Conservation (phyloP, 2,888 invertebrate species). For the Agrilus cyanescens region DNA sequence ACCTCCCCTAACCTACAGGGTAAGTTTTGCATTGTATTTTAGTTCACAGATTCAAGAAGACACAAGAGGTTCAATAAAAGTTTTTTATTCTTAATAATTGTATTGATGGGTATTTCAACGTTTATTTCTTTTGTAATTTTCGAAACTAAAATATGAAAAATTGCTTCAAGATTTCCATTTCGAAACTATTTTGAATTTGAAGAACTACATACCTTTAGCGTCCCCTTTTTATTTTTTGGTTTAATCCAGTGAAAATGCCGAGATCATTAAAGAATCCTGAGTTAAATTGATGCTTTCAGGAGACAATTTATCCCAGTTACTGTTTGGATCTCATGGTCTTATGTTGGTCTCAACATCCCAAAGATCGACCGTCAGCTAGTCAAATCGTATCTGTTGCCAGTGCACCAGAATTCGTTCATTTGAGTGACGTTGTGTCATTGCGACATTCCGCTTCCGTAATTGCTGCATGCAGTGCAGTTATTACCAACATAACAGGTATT, state of each 20-base stretch:
- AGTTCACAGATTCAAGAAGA: too few species aligned
- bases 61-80: too few species aligned
- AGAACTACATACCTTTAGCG: too few species aligned
- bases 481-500: constrained; percentile 38
- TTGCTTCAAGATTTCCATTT: too few species aligned
- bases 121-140: too few species aligned
- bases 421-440: constrained; percentile 66
- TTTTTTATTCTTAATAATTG: neutral
- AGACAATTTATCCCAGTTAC: constrained; percentile 74
- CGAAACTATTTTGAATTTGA: too few species aligned
- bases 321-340: constrained; percentile 90
- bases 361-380: constrained; percentile 83
- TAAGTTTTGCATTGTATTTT: constrained; percentile 29
- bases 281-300: constrained; percentile 34
- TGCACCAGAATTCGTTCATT: constrained; percentile 87
- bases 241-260: too few species aligned
- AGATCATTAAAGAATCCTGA: too few species aligned
- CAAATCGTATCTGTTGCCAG: constrained; percentile 87
- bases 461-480: constrained; percentile 44
- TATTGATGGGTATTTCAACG: too few species aligned
- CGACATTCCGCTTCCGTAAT: constrained; percentile 55
- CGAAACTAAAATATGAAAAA: too few species aligned
- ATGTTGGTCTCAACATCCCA: constrained; percentile 86
- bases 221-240: too few species aligned
- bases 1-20: constrained; percentile 76